Evolutionary conservation across 2,113 vertebrate genomes (phyloP).

Genomic region (Ochotona princeps): DNA sequence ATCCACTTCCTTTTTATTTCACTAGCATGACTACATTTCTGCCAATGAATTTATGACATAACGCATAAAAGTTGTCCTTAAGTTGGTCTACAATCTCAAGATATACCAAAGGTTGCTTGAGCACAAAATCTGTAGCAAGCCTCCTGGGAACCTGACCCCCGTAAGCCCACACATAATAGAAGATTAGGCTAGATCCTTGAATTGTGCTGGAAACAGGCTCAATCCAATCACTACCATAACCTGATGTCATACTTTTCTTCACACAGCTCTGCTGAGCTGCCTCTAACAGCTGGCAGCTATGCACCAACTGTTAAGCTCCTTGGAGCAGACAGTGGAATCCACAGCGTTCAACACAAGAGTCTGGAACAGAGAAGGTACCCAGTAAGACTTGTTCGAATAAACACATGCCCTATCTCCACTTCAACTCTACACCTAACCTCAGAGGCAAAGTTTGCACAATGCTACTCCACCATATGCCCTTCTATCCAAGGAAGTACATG

Average conservation of each 20-base stretch:
- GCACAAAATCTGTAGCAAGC: not conserved
- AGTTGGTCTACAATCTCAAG: not conserved
- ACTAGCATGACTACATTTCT: slow-evolving; percentile 21
- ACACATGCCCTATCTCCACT: not conserved
- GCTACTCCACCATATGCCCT: not conserved
- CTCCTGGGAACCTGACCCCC: not conserved
- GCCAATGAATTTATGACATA: slow-evolving; percentile 26
- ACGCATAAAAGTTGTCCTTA: not conserved
- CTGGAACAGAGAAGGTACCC: not conserved
- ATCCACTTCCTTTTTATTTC: slow-evolving; percentile 32
- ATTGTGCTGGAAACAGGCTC: not conserved
- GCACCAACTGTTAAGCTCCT: not conserved
- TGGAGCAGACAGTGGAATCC: not conserved
- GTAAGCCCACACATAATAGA: not conserved
- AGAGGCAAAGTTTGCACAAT: not conserved
- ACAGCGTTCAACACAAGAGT: not conserved
- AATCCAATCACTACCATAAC: not conserved
- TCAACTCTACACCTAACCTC: not conserved
- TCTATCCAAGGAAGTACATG: not conserved
- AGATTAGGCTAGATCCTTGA: not conserved
- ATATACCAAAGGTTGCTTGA: not conserved
- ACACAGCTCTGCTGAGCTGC: not conserved
- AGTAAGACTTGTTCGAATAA: not conserved
- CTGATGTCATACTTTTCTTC: not conserved
- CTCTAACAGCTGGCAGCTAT: not conserved